Percentiles rank a stretch among this genome's conserved stretches.
Conservation (phyloP, 2,888 invertebrate species). For the Synergus itoensis region DNA sequence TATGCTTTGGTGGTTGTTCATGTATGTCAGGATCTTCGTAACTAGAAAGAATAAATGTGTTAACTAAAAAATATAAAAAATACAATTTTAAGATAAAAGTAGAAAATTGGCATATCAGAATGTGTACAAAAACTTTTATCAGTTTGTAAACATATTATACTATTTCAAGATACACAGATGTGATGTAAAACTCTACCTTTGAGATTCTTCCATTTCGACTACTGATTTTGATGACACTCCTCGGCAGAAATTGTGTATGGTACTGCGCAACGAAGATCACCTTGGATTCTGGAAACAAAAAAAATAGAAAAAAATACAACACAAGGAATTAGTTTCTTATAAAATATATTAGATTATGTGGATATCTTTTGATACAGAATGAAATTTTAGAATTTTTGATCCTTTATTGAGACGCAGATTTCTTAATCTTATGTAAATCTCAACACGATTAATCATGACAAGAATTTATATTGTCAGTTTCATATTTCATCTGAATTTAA, state of each 20-base stretch:
- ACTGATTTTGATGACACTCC: slow-evolving; percentile 49
- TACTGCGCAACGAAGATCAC: slow-evolving; percentile 66
- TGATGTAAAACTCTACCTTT: slow-evolving; percentile 65
- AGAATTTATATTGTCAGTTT: not conserved
- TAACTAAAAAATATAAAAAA: not conserved
- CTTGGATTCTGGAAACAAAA: slow-evolving; percentile 66
- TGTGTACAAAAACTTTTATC: not conserved
- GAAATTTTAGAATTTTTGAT: not conserved
- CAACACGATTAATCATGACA: not conserved
- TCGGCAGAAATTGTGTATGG: slow-evolving; percentile 52
- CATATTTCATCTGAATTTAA: not conserved
- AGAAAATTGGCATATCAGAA: no score
- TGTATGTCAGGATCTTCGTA: slow-evolving; percentile 66
- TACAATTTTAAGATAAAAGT: no score
- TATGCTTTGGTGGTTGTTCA: slow-evolving; percentile 61
- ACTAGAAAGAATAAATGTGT: slow-evolving; percentile 53
- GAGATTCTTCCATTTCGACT: slow-evolving; percentile 68
- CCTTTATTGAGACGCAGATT: not conserved
- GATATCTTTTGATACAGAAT: not conserved
- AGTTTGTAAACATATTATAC: not conserved
- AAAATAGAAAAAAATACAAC: slow-evolving; percentile 4
- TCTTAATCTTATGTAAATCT: not conserved
- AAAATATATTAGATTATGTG: no score
- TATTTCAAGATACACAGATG: not conserved
- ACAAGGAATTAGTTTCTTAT: no score